A percentile compares a stretch with the other conserved stretches of the same genome.
phyloP scores from a whole-genome alignment of 2,113 vertebrate genomes.

The Pristiophorus japonicus region DNA sequence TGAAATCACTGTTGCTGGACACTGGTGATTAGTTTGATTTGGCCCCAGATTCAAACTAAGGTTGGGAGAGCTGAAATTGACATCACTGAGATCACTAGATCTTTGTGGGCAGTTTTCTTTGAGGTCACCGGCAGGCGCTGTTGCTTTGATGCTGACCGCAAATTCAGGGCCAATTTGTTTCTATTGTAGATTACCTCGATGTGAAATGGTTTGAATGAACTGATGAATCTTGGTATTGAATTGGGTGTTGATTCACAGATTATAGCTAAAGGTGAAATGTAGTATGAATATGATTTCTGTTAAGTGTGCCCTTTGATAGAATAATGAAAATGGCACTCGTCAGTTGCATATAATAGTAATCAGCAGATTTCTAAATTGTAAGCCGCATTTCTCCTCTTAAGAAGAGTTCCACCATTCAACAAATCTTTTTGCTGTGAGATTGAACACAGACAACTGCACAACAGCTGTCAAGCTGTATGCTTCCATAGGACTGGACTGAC shows the following conservation, averaged over 20 bases:
- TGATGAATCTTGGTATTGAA: constrained; percentile 44
- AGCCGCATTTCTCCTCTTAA: not conserved
- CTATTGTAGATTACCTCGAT: constrained; percentile 40
- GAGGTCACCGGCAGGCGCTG: too few relatives aligned
- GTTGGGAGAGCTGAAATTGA: too few relatives aligned
- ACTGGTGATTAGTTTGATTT: too few relatives aligned
- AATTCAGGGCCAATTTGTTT: not conserved
- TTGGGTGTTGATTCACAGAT: constrained; percentile 37
- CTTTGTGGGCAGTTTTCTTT: too few relatives aligned
- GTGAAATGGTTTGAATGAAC: constrained; percentile 41
- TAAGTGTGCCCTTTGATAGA: not conserved
- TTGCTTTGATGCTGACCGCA: too few relatives aligned
- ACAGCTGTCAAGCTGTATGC: not conserved
- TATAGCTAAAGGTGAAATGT: not conserved
- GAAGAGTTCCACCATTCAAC: not conserved
- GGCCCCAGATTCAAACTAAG: too few relatives aligned
- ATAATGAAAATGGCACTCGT: not conserved
- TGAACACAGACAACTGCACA: not conserved
- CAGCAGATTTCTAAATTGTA: not conserved
- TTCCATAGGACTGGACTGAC: not conserved
- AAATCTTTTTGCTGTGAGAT: not conserved
- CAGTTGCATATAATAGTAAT: not conserved
- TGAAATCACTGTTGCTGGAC: too few relatives aligned
- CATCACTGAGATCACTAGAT: too few relatives aligned
- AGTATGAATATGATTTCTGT: not conserved